phyloP scores from a whole-genome alignment of 53 echinoderm and acorn worm species.

The Henricia sp. region DNA sequence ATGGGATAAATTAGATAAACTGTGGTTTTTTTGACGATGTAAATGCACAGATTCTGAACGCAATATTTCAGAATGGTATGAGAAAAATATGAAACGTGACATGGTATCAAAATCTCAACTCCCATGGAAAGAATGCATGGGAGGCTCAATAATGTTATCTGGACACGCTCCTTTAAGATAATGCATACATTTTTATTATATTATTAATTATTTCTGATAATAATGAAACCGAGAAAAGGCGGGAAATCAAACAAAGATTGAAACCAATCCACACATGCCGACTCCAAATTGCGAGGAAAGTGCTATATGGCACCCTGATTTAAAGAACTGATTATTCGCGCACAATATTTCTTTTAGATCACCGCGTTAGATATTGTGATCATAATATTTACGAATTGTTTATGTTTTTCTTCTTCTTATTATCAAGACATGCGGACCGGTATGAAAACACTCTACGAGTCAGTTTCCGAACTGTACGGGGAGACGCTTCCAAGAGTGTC shows the following conservation, averaged over 20 bases:
- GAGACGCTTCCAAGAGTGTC: conserved; percentile 13
- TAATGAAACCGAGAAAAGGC: background rate
- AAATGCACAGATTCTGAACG: no score
- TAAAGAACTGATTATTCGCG: background rate
- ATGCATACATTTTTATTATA: no score
- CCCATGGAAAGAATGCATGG: no score
- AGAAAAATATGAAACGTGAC: no score
- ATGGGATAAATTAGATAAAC: no score
- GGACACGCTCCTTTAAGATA: no score
- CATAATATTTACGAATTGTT: background rate
- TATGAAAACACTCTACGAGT: conserved; percentile 5
- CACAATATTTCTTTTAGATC: background rate
- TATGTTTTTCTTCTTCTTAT: background rate
- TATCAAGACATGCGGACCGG: conserved; percentile 25
- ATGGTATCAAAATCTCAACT: no score
- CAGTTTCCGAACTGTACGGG: conserved; percentile 3
- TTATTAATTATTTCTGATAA: background rate
- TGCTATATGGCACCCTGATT: background rate
- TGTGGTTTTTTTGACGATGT: no score
- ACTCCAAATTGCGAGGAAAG: background rate
- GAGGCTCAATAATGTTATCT: no score
- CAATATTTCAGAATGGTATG: no score
- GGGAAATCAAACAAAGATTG: background rate
- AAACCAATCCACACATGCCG: background rate
- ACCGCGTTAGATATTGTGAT: background rate